phyloP scores from a whole-genome alignment of 2,888 invertebrate species.

The Clusia tigrina region DNA sequence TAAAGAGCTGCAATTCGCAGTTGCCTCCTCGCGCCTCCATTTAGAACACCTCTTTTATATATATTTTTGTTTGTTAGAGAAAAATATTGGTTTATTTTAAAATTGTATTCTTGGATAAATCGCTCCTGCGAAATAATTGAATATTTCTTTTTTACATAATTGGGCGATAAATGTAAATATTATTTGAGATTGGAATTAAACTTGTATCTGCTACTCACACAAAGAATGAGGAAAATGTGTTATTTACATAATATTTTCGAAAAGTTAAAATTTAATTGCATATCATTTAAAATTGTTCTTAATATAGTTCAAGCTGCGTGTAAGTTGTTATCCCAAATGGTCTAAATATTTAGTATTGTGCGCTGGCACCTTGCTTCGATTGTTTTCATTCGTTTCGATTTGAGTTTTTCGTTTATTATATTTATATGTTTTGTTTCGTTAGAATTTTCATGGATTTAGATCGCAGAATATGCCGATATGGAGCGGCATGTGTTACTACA shows the following conservation, averaged over 20 bases:
- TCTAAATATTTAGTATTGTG: slow-evolving; percentile 32
- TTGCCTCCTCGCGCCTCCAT: no score
- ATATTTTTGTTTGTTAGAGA: neutral
- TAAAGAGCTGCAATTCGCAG: no score
- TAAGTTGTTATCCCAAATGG: slow-evolving; percentile 20
- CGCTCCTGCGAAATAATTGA: slow-evolving; percentile 2
- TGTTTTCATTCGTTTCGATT: slow-evolving; percentile 40
- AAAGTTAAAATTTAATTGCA: slow-evolving; percentile 21
- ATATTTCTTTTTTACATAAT: neutral
- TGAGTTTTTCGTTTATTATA: slow-evolving; percentile 31
- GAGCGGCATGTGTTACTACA: no score
- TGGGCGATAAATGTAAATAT: slow-evolving; percentile 1
- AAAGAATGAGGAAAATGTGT: slow-evolving; percentile 8
- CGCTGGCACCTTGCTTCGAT: slow-evolving; percentile 42
- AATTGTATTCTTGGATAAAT: slow-evolving; percentile 6
- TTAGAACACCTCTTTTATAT: no score
- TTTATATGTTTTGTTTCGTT: slow-evolving; percentile 23
- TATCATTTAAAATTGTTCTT: neutral
- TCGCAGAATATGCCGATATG: no score
- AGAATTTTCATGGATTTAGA: slow-evolving; percentile 40
- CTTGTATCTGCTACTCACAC: neutral
- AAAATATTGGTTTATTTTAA: slow-evolving; percentile 6
- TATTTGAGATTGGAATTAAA: neutral
- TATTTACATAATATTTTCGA: slow-evolving; percentile 44
- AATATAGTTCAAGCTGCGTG: slow-evolving; percentile 11